Evolutionary conservation across 2,797 vertebrate genomes (phyloP).

Genomic region (Pagetopsis macropterus): DNA sequence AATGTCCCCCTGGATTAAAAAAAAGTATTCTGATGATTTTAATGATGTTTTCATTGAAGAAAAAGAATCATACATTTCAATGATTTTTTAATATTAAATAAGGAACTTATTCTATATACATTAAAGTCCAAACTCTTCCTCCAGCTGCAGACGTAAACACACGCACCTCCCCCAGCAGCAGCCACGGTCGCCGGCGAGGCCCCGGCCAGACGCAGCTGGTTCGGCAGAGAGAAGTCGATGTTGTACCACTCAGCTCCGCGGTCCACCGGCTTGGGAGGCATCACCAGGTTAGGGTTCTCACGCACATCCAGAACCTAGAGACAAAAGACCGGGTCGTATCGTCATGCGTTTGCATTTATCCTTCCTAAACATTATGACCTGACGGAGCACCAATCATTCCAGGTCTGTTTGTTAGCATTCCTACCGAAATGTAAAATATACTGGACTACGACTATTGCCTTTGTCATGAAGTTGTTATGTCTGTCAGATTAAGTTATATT

Average conservation of each 20-base stretch:
- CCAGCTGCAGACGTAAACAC: not conserved
- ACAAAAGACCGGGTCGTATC: not conserved
- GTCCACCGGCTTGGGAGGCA: constrained; percentile 96
- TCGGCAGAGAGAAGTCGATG: constrained; percentile 98
- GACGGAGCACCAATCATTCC: not conserved
- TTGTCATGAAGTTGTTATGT: not conserved
- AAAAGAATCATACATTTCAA: no score
- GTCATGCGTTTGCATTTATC: no score
- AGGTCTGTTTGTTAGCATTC: not conserved
- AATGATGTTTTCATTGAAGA: no score
- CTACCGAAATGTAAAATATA: not conserved
- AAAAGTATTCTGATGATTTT: no score
- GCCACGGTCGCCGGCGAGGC: constrained; percentile 94
- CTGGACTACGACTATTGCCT: not conserved
- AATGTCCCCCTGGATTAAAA: no score
- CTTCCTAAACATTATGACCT: no score
- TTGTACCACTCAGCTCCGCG: constrained; percentile 93
- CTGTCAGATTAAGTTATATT: not conserved
- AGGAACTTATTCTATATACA: not conserved
- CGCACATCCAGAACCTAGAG: constrained; percentile 87
- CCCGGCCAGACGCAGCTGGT: constrained; percentile 95
- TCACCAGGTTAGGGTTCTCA: constrained; percentile 96
- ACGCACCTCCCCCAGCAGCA: constrained; percentile 87
- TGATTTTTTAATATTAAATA: not conserved
- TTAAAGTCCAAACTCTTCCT: not conserved